phyloP scores from a whole-genome alignment of 2,113 vertebrate species.

The Phylloscopus whistleri region DNA sequence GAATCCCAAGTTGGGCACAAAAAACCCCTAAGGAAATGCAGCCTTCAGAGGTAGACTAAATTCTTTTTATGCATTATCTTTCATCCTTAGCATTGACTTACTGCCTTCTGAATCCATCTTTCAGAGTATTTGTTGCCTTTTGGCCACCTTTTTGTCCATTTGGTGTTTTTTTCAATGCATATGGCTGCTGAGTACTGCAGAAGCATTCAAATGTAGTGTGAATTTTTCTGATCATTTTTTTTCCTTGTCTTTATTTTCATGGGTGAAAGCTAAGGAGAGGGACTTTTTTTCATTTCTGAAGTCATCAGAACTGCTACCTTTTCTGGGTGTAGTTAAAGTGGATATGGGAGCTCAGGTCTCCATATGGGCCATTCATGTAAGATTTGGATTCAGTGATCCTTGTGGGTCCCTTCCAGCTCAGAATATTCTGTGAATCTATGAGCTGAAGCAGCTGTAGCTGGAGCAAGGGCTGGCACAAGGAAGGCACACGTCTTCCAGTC shows the following conservation, averaged over 20 bases:
- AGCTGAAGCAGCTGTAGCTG: neutral
- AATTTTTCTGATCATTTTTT: neutral
- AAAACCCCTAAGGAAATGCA: neutral
- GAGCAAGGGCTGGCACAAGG: neutral
- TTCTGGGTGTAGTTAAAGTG: neutral
- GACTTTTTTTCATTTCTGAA: neutral
- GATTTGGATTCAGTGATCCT: neutral
- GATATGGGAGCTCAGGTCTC: neutral
- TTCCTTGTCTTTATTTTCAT: neutral
- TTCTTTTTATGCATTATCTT: neutral
- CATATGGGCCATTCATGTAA: rapidly evolving
- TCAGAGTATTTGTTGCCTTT: neutral
- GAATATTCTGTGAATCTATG: neutral
- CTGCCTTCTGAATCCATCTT: neutral
- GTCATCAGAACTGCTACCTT: neutral
- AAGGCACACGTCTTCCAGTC: neutral
- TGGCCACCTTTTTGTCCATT: neutral
- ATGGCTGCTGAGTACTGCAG: neutral
- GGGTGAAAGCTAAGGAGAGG: neutral
- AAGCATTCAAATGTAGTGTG: neutral
- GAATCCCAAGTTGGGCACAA: neutral
- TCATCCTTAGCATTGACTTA: neutral
- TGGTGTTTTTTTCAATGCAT: neutral
- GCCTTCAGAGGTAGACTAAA: neutral
- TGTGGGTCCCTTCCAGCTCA: neutral